Percentiles rank a stretch among this genome's conserved stretches.
phyloP scores from a whole-genome alignment of 2,113 vertebrate genomes.

The Ancistrus triradiatus region DNA sequence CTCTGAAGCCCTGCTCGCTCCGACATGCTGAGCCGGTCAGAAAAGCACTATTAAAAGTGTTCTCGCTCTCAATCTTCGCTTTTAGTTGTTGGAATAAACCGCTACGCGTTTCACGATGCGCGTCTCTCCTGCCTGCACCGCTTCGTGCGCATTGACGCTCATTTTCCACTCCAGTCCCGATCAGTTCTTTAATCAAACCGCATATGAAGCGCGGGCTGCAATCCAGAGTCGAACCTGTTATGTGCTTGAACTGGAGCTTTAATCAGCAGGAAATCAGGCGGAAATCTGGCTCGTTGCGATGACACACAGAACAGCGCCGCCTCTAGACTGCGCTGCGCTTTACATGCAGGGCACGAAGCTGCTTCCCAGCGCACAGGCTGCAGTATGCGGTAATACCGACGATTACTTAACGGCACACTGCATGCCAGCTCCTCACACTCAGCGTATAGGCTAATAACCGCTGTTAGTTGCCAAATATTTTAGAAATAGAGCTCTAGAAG shows the following conservation, averaged over 20 bases:
- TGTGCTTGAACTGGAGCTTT: constrained; percentile 10
- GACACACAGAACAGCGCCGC: constrained; percentile 10
- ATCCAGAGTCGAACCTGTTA: background rate
- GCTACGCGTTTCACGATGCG: background rate
- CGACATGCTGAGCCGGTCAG: constrained; percentile 37
- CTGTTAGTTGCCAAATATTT: too few species aligned
- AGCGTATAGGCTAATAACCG: too few species aligned
- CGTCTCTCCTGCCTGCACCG: background rate
- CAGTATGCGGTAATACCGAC: too few species aligned
- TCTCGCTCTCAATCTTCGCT: background rate
- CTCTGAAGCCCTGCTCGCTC: constrained; percentile 48
- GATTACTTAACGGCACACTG: too few species aligned
- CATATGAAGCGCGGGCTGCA: background rate
- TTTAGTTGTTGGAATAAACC: background rate
- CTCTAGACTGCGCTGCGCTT: constrained; percentile 10
- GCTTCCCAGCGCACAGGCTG: too few species aligned
- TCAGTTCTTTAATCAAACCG: too few species aligned
- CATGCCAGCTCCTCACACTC: too few species aligned
- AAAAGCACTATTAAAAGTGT: background rate
- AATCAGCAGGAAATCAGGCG: background rate
- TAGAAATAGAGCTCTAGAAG: too few species aligned
- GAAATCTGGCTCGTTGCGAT: background rate
- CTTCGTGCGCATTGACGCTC: background rate
- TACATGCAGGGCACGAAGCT: constrained; percentile 4
- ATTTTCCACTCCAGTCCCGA: background rate